Conservation (phyloP, 2,888 invertebrate genomes). For the Hecatera dysodea region DNA sequence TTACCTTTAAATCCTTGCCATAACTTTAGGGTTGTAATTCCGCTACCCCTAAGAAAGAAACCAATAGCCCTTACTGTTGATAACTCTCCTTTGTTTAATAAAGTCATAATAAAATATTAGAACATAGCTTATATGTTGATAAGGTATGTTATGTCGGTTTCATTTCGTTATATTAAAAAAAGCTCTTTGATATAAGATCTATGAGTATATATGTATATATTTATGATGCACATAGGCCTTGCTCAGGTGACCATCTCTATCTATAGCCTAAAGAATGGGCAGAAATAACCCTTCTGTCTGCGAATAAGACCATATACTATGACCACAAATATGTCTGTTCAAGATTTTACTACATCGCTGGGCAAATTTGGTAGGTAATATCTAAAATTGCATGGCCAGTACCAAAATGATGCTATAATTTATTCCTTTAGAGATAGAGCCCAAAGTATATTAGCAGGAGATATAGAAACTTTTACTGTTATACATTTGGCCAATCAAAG, state of each 20-base stretch:
- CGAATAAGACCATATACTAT: background rate
- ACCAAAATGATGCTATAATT: background rate
- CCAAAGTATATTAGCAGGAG: too few species aligned
- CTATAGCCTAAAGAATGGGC: too few species aligned
- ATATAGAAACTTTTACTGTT: too few species aligned
- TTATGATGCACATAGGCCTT: too few species aligned
- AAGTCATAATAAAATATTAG: constrained; percentile 18
- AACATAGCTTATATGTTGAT: constrained; percentile 13
- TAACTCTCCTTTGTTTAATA: constrained; percentile 16
- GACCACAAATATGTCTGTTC: background rate
- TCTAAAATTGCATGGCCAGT: too few species aligned
- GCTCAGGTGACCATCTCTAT: too few species aligned
- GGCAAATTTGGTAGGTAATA: too few species aligned
- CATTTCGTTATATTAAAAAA: background rate
- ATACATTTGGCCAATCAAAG: too few species aligned
- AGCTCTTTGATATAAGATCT: background rate
- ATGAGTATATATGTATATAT: background rate
- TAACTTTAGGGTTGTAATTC: constrained; percentile 11
- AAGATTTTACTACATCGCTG: background rate
- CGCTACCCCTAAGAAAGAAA: constrained; percentile 51
- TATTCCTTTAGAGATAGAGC: background rate
- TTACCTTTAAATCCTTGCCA: constrained; percentile 26
- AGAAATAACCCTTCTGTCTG: background rate
- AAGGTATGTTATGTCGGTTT: constrained; percentile 10
- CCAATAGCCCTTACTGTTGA: constrained; percentile 50